Evolutionary conservation across 2,797 vertebrate species (phyloP), one percentile per base, ranked within the genome.

Genomic region (Synanceia verrucosa): DNA sequence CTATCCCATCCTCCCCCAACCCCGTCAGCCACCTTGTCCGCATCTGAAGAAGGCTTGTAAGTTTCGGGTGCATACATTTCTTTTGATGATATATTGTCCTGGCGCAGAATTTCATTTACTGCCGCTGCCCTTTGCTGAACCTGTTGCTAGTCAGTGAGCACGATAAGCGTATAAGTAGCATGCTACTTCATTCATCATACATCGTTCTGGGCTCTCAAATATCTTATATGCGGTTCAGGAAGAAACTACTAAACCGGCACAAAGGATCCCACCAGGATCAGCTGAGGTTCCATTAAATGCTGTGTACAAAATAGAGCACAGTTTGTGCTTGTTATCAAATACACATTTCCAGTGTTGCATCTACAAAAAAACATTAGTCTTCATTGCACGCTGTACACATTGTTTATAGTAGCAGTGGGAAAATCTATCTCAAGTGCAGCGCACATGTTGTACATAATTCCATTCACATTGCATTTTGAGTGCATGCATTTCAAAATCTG

Each of bases 51-150:
- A 93, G 94, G 95, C 95, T 95, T 96, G 95, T 96, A 96, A 94
- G 94, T 96, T 97, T 94, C 91, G 89, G 94, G 93, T 85, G 93
- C 96, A 96, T 98, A 96, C 94, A 96, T 98, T 97, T 96, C 95
- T 95, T 94, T 94, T 95, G 96, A 97, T 99, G 98, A 99, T 99
- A 96, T 98, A 98, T 99, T 97, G 97, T 98, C 95, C 96, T 95
- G 94, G 94, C 95, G 94, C 94, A 94, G 96, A 97, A 98, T 98
- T 98, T 99, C 96, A 99, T 99, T 99, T 98, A 98, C 96, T 95
- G 95, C 94, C 90, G 93, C 92, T 97, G 96, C 96, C 97, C 97
- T 98, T 97, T 96, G 95, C 96, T 97, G 97, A 99, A 99, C 97
- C 96, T 98, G 97, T 98, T 98, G 96, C 97, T 97, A 96, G 95